Conservation (phyloP, 2,888 invertebrate genomes). For the Nineta flava region DNA sequence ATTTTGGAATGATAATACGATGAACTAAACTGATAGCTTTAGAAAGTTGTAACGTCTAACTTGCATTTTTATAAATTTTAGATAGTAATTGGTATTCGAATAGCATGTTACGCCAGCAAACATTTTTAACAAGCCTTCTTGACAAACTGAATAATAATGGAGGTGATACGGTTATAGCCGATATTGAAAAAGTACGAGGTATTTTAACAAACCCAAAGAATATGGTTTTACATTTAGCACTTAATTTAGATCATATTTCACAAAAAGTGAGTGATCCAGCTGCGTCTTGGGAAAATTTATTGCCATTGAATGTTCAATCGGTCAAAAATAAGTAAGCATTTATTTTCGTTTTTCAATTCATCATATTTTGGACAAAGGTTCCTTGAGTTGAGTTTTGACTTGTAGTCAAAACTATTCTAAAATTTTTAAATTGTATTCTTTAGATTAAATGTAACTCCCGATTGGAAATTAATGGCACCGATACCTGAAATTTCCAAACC, state of each 20-base stretch:
- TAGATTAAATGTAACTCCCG: slow-evolving; percentile 28
- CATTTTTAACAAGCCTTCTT: slow-evolving; percentile 54
- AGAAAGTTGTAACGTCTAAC: too few species aligned
- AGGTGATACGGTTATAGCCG: slow-evolving; percentile 31
- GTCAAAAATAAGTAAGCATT: slow-evolving; percentile 1
- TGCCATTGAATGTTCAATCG: slow-evolving; percentile 8
- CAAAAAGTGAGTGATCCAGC: slow-evolving; percentile 28
- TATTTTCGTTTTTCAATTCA: too few species aligned
- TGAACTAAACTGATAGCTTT: too few species aligned
- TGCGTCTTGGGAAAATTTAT: slow-evolving; percentile 35
- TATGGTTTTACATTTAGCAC: slow-evolving; percentile 54
- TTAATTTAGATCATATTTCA: slow-evolving; percentile 44
- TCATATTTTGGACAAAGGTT: too few species aligned
- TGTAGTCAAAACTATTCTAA: too few species aligned
- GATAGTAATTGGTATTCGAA: slow-evolving; percentile 57
- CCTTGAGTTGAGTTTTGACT: slow-evolving; percentile 4
- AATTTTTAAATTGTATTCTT: not conserved
- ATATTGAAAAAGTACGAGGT: slow-evolving; percentile 40
- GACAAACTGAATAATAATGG: slow-evolving; percentile 35
- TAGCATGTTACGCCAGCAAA: slow-evolving; percentile 59
- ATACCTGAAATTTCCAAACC: slow-evolving; percentile 24
- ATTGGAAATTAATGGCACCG: slow-evolving; percentile 26
- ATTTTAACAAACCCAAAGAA: slow-evolving; percentile 41
- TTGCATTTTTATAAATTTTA: too few species aligned
- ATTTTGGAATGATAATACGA: too few species aligned